These are phyloP conservation scores for Lithobius niger DNA, from an alignment of 1,140 invertebrate species.

Conservation along the genomic window DNA sequence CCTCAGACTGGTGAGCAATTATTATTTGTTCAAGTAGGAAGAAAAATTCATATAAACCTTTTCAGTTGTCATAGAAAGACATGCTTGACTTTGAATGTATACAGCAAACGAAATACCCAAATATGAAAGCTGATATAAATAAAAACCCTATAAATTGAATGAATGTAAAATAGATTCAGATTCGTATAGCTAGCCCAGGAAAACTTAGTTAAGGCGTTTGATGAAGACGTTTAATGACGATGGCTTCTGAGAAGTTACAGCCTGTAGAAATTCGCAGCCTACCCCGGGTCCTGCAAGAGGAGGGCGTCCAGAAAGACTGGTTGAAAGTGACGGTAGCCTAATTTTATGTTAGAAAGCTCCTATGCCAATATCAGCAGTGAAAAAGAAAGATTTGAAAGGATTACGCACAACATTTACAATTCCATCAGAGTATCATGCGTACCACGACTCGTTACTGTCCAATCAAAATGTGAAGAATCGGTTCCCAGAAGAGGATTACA, in stretches of 20 bases:
- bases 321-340: not conserved
- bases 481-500: not conserved
- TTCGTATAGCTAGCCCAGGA: too few relatives aligned
- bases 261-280: not conserved
- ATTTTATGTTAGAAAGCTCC: not conserved
- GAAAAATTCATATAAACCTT: not conserved
- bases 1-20: not conserved
- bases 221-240: not conserved
- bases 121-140: too few relatives aligned
- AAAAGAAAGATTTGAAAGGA: not conserved
- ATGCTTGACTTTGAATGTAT: not conserved
- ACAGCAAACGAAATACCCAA: not conserved
- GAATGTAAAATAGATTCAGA: too few relatives aligned
- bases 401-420: not conserved
- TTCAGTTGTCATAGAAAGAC: not conserved
- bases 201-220: too few relatives aligned
- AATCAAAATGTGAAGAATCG: not conserved
- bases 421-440: not conserved
- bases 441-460: not conserved
- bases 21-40: not conserved
- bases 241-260: not conserved
- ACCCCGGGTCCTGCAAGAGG: not conserved
- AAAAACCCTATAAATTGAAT: too few relatives aligned
- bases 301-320: not conserved
- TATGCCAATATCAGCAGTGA: not conserved